These are phyloP conservation scores for Microctonus brassicae DNA, from an alignment of 2,888 invertebrate species.

Conservation along the genomic window DNA sequence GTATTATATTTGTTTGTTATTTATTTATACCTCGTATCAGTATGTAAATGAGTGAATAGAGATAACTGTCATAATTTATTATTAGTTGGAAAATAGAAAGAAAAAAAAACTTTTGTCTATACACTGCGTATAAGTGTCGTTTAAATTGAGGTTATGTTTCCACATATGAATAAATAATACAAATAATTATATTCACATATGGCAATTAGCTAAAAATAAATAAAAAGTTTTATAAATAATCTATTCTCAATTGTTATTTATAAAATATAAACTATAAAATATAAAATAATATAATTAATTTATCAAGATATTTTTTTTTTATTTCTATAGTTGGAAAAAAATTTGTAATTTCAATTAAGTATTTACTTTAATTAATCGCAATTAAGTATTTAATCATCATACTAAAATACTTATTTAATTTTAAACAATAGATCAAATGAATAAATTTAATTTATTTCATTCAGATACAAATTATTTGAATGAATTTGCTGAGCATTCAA, in stretches of 20 bases:
- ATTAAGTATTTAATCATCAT: too few species aligned
- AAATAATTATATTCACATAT: not conserved
- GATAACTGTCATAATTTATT: not conserved
- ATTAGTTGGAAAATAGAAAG: slow-evolving; percentile 6
- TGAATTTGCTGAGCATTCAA: too few species aligned
- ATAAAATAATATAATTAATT: not conserved
- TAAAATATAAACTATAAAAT: not conserved
- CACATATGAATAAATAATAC: not conserved
- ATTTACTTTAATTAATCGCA: too few species aligned
- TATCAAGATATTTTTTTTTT: not conserved
- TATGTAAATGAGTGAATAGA: not conserved
- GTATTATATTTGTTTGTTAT: not conserved
- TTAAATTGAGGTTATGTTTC: not conserved
- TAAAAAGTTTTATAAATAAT: too few species aligned
- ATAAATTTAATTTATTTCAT: too few species aligned
- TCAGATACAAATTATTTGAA: too few species aligned
- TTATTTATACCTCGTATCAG: too few species aligned
- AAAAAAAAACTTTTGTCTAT: not conserved
- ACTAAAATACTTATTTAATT: too few species aligned
- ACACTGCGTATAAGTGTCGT: not conserved
- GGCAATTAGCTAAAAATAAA: too few species aligned
- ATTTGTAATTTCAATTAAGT: too few species aligned
- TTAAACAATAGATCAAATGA: too few species aligned
- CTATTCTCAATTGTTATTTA: not conserved
- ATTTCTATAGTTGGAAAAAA: not conserved